Base-by-base conservation (phyloP, 2,113 vertebrate genomes). In the Coracopsis vasa region DNA sequence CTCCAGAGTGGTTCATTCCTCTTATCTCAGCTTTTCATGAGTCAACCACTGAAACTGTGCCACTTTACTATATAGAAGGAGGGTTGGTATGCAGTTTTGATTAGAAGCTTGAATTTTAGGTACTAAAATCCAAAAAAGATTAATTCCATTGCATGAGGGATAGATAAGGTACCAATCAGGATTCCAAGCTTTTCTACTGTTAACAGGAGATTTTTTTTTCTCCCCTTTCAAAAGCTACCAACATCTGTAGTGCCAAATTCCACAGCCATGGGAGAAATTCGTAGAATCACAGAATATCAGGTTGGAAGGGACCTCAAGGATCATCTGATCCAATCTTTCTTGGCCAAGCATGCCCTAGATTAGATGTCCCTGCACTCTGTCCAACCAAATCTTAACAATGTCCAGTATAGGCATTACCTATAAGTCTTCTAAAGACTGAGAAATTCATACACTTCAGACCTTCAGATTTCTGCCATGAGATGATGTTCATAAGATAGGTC, bases 201-300 rank as follows among this genome's bases (percentile, higher is more conserved):
- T 27, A 50, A 23, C 25, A 24, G 11, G 25, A 67, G 2, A 50
- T 23, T 58, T 33, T 21, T 11, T 54, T 54, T 53, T 53, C 17
- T 2, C 5, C 29, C 31, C 19, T 13, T 29, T 78, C 48, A 17
- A 41, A 69, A 69, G 27, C 41, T 28, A 5, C 44, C 17, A 16
- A 29, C 15, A 45, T 13, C 47, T 35, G 5, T 24, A 69, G 10
- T 25, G 21, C 8, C 20, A 11, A 28, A 67, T 77, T 17, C 51
- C 13, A 41, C 2, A 20, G 39, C 2, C 6, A 15, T 1, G 2
- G 14, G 3, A 48, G 24, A 53, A 72, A 64, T 23, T 24, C 2
- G 4, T 58, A 58, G 21, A 16, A 35, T 58, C 33, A 16, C 56
- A 58, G 56, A 35, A n/a, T 35, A 24, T 15, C 56, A 58, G 33